These are phyloP conservation scores for Orchestia grillus DNA, from an alignment of 1,140 invertebrate genomes.

Conservation along the genomic window DNA sequence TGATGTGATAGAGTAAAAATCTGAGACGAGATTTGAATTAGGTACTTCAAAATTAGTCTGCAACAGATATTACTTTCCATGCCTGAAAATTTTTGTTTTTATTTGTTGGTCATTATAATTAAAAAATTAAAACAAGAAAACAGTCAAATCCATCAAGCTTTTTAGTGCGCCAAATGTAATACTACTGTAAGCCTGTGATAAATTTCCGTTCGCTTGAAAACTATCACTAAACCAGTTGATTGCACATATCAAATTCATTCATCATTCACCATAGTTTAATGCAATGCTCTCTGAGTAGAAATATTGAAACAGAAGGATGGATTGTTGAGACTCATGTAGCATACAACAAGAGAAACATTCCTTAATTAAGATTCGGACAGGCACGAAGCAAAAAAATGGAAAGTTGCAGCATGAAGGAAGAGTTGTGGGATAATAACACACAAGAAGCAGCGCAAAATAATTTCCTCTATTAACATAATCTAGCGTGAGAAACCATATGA, in stretches of 20 bases:
- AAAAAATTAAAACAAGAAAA: too few species aligned
- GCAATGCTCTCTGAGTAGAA: background rate
- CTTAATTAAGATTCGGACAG: background rate
- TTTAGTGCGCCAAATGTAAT: too few species aligned
- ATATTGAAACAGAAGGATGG: background rate
- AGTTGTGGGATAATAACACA: background rate
- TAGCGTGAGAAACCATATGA: background rate
- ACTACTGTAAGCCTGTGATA: too few species aligned
- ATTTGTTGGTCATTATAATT: too few species aligned
- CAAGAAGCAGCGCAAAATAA: background rate
- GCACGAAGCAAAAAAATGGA: background rate
- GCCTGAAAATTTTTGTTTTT: too few species aligned
- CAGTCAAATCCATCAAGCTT: too few species aligned
- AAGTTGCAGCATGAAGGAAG: background rate
- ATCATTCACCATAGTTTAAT: background rate
- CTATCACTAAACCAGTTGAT: background rate
- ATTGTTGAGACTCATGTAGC: background rate
- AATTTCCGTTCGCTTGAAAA: too few species aligned
- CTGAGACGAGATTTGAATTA: too few species aligned
- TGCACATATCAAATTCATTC: background rate
- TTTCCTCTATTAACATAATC: background rate
- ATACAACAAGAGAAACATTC: background rate
- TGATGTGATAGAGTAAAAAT: too few species aligned
- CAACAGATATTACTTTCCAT: too few species aligned
- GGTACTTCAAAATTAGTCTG: too few species aligned